Evolutionary conservation across 2,888 invertebrate genomes (phyloP).

Genomic region (Rhaphigaster nebulosa): DNA sequence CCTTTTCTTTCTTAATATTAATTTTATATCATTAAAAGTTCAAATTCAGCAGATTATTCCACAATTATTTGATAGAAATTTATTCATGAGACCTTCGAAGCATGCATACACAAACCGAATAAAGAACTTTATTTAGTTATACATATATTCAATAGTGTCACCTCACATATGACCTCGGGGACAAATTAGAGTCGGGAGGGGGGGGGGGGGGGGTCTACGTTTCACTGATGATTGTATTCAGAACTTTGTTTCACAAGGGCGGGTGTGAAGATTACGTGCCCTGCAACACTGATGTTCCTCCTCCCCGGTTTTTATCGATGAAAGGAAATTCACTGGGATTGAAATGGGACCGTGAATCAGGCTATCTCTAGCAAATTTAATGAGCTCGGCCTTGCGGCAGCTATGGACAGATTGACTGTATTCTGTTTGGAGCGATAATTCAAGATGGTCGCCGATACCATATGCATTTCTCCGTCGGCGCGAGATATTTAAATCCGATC

Average conservation of each 20-base stretch:
- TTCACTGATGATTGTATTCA: constrained; percentile 6
- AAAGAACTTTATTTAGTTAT: not conserved
- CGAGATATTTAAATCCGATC: too few species aligned
- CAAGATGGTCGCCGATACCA: not conserved
- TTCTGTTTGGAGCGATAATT: not conserved
- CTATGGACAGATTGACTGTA: not conserved
- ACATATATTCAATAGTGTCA: not conserved
- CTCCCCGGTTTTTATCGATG: not conserved
- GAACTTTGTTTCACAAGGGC: not conserved
- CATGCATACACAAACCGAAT: not conserved
- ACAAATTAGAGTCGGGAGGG: not conserved
- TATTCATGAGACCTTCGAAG: not conserved
- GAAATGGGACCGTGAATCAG: not conserved
- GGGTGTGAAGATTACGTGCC: not conserved
- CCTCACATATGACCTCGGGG: not conserved
- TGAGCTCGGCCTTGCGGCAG: not conserved
- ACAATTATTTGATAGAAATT: not conserved
- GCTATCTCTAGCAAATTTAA: not conserved
- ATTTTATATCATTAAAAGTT: too few species aligned
- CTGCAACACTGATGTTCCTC: not conserved
- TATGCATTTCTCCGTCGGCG: too few species aligned
- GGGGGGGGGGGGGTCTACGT: too few species aligned
- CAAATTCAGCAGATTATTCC: too few species aligned
- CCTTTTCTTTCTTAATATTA: too few species aligned
- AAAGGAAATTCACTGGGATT: not conserved